Conservation (phyloP, 1,140 invertebrate species). For the Aphelinus certus region DNA sequence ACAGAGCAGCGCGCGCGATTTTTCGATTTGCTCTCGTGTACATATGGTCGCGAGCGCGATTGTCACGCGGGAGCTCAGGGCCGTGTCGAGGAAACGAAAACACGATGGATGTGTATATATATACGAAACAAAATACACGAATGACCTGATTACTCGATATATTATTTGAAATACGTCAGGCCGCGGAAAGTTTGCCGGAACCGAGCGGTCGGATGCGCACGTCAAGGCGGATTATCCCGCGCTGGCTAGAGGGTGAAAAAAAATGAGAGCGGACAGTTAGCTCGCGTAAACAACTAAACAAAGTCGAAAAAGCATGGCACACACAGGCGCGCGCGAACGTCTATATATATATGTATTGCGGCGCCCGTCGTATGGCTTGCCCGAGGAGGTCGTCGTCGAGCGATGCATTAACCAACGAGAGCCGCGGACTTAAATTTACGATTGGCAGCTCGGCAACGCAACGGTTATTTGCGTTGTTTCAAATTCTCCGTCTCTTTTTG, state of each 20-base stretch:
- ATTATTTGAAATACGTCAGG: conserved; percentile 14
- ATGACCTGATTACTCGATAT: conserved; percentile 13
- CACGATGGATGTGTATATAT: neutral
- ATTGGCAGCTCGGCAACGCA: neutral
- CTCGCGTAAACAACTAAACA: neutral
- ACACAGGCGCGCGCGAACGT: too few relatives aligned
- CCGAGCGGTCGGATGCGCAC: neutral
- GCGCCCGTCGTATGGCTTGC: too few relatives aligned
- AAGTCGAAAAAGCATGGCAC: too few relatives aligned
- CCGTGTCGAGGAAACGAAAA: too few relatives aligned
- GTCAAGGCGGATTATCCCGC: conserved; percentile 12
- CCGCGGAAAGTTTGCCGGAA: neutral
- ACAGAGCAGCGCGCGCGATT: too few relatives aligned
- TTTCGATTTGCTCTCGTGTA: too few relatives aligned
- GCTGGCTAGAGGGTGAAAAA: neutral
- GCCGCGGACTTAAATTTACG: neutral
- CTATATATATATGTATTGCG: too few relatives aligned
- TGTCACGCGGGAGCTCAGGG: too few relatives aligned
- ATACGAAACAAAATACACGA: neutral
- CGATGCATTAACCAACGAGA: conserved; percentile 9
- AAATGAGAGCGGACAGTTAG: neutral
- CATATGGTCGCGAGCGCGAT: too few relatives aligned
- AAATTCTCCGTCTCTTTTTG: too few relatives aligned
- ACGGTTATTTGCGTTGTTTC: conserved; percentile 9
- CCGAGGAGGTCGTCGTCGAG: too few relatives aligned